Evolutionary conservation across 2,888 invertebrate species (phyloP), one percentile per base, ranked within the genome.

Genomic region (Mythimna impura): DNA sequence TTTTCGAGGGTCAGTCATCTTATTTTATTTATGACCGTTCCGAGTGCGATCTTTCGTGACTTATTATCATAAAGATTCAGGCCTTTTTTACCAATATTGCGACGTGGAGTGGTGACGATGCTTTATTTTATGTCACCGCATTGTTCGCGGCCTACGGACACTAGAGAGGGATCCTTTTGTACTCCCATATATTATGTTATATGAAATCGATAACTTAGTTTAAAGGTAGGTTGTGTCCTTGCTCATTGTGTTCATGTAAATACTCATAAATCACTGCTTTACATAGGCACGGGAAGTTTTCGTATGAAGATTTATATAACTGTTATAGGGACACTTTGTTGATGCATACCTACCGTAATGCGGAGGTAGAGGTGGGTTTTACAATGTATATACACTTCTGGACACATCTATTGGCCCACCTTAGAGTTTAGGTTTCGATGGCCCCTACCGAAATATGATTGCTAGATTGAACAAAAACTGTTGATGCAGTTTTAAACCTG

Each of bases 21-120:
- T 88, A 88, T 90, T 89, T 87, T 91, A 90, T 91, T 89, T 91
- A 90, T 89, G 88, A 86, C 80, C 75, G 76, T 81, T 74, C 78
- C 79, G 76, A 83, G 87, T 85, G 82, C 76, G 83, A 88, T 86
- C 79, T 86, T 84, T 82, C 83, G 78, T 83, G 82, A 88, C 86
- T 88, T 88, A 86, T 87, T 86, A 86, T 81, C 82, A 82, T 89
- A 87, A 87, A 86, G 86, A 86, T 89, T 87, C 74, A 54, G 80
- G 63, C 77, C 83, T 83, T 88, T 62, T 88, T 87, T 84, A 82
- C 84, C 74, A 80, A 86, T 87, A 84, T 82, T 76, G 68, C 64
- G 70, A 66, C 76, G 75, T 83, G 84, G 82, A 82, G 75, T 76
- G 83, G 85, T 80, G 78, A 78, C 82, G 82, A 86, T 85, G 83